These are phyloP conservation scores for Macheiramphus alcinus DNA, from an alignment of 2,113 vertebrate genomes.

Conservation along the genomic window DNA sequence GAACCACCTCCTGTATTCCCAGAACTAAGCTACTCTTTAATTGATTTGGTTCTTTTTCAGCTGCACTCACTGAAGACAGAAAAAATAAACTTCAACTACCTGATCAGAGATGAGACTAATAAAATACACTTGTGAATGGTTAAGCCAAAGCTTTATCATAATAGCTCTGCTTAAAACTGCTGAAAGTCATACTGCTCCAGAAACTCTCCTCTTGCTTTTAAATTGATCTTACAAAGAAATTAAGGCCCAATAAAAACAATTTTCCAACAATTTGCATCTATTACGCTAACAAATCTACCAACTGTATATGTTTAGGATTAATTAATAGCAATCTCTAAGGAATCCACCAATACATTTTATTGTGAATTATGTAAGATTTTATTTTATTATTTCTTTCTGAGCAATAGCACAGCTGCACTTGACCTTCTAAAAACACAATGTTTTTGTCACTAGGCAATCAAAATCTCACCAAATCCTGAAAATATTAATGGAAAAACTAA, in stretches of 20 bases:
- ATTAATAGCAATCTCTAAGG: not conserved
- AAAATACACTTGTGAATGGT: not conserved
- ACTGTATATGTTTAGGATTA: not conserved
- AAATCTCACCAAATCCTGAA: not conserved
- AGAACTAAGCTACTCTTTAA: not conserved
- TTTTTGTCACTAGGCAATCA: not conserved
- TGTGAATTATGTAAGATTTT: not conserved
- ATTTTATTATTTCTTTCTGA: not conserved
- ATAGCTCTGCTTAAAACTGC: not conserved
- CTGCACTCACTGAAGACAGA: not conserved
- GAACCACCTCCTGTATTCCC: not conserved
- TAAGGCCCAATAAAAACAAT: not conserved
- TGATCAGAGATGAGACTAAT: not conserved
- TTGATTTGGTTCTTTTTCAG: conserved; percentile 19
- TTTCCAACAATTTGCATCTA: not conserved
- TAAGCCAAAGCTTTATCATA: not conserved
- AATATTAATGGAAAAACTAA: not conserved
- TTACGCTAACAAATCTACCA: not conserved
- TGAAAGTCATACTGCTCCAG: not conserved
- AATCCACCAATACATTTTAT: not conserved
- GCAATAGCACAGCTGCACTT: not conserved
- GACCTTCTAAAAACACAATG: not conserved
- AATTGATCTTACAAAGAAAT: not conserved
- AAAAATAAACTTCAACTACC: not conserved
- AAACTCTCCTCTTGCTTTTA: not conserved